phyloP scores from a whole-genome alignment of 1,140 invertebrate genomes.

The Brachystomella parvula region DNA sequence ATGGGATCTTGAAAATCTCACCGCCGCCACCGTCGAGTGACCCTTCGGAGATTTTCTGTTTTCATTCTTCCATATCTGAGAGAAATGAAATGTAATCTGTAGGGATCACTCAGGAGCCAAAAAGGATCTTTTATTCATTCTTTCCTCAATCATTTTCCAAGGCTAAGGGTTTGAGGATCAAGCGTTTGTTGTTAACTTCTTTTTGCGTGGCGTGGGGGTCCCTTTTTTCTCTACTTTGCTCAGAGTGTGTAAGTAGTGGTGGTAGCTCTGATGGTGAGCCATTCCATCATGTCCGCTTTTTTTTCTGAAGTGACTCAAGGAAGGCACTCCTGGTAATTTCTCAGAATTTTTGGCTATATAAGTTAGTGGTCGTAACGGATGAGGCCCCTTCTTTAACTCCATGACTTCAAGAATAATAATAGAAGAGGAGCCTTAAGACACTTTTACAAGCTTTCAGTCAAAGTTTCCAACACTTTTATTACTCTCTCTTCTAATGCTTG shows the following conservation, averaged over 20 bases:
- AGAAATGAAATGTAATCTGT: constrained; percentile 37
- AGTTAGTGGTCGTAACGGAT: constrained; percentile 13
- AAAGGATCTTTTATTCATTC: neutral
- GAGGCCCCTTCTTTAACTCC: neutral
- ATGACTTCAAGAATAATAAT: constrained; percentile 20
- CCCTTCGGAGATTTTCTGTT: constrained; percentile 7
- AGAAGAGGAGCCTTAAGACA: constrained; percentile 30
- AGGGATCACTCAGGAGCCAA: constrained; percentile 17
- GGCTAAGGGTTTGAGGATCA: constrained; percentile 10
- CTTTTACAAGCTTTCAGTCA: constrained; percentile 39
- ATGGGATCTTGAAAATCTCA: neutral
- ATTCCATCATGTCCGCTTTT: neutral
- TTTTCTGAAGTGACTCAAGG: neutral
- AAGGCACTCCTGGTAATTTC: constrained; percentile 37
- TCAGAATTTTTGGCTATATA: constrained; percentile 38
- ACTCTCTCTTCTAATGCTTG: constrained; percentile 21
- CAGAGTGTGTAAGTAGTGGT: neutral
- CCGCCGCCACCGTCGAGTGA: constrained; percentile 26
- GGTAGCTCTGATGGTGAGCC: neutral
- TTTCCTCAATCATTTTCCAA: constrained; percentile 8
- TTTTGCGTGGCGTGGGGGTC: constrained; percentile 36
- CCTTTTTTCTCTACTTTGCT: constrained; percentile 17
- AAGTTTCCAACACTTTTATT: constrained; percentile 37
- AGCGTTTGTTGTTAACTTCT: constrained; percentile 23
- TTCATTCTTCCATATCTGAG: constrained; percentile 14